Base-by-base conservation (phyloP, 2,113 vertebrate genomes). In the Tympanuchus pallidicinctus region DNA sequence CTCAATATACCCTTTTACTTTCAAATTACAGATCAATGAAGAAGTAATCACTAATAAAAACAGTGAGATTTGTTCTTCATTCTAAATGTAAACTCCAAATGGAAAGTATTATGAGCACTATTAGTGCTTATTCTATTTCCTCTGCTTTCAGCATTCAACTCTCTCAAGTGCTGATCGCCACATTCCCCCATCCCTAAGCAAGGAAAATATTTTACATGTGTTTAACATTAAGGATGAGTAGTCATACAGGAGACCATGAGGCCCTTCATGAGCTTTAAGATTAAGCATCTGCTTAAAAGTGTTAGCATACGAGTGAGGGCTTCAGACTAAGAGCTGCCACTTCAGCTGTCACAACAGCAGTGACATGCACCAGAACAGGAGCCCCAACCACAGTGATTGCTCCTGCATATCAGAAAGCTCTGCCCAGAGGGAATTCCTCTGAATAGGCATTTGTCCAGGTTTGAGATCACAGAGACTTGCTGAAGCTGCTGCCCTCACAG, bases 41-140 rank as follows among this genome's bases (percentile, higher is more conserved):
- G 52, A 93, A 84, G 7, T 82, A 89, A 73, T 76, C 54, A 93
- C 56, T 85, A 91, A 63, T 25, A 69, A 72, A 88, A 52, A 42
- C 72, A 69, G 93, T 59, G 21, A 50, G 4, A 72, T 48, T 83
- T 52, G 45, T 86, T 4, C 67, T 92, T 80, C 75, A 73, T 76
- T 10, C 19, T 57, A 57, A 66, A 79, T 12, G 24, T 27, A 80
- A 47, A 80, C 47, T 43, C 80, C 2, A 54, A 90, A 32, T 38
- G 15, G 61, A 63, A 94, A 86, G 54, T 86, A 87, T 67, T 70
- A 92, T 60, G 32, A 94, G 50, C 10, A 27, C 22, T 74, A 38
- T 60, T 69, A 47, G 36, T 7, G 22, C 64, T 81, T 64, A 32
- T 61, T 64, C 67, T 50, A 69, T 64, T 74, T 38, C 60, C 40